Base-by-base conservation (phyloP, 2,888 invertebrate genomes). In the Paralinhomoeus sp. region DNA sequence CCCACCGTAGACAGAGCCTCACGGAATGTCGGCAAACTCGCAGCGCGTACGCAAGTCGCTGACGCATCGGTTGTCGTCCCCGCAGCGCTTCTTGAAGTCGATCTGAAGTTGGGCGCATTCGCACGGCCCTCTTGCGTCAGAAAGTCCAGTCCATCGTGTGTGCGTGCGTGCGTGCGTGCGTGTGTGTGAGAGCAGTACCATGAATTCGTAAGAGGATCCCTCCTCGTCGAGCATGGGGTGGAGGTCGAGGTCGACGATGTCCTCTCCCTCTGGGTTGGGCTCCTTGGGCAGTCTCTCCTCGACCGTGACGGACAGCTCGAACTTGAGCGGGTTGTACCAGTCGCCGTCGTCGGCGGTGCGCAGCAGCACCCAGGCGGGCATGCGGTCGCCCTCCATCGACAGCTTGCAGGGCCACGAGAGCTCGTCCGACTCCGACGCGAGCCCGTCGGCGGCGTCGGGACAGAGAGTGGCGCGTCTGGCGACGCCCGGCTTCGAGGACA, bases 41-140 rank as follows among this genome's bases (percentile, higher is more conserved):
- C 47, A 47, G 24, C 23, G 38, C 43, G 59, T 44, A 40, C 49
- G 49, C 24, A 67, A 53, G 50, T 66, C 62, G 46, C 65, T 63
- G 39, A 60, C 50, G 53, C 67, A 67, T 7, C 56, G 54, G 42
- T 67, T 60, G 50, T 67, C 64, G 22, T 53, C 52, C 9, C 67
- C 67, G 53, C 67, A 67, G 33, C 64, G 57, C 50, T 65, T 67
- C 47, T 65, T 60, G 42, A 66, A 64, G 51, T 57, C 52, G 49
- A 57, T 50, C 45, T 55, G 49, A 35, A 41, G 5, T 7, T 15
- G 13, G 23, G 18, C 7, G 12, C 7, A 38, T 5, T 22, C n/a
- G n/a, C n/a, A n/a, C n/a, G n/a, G n/a, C n/a, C n/a, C n/a, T n/a
- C n/a, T n/a, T 21, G 62, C 62, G 27, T 17, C 20, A 27, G 33